These are phyloP conservation scores for Cyprinodon variegatus DNA, from an alignment of 2,113 vertebrate genomes.

Conservation along the genomic window DNA sequence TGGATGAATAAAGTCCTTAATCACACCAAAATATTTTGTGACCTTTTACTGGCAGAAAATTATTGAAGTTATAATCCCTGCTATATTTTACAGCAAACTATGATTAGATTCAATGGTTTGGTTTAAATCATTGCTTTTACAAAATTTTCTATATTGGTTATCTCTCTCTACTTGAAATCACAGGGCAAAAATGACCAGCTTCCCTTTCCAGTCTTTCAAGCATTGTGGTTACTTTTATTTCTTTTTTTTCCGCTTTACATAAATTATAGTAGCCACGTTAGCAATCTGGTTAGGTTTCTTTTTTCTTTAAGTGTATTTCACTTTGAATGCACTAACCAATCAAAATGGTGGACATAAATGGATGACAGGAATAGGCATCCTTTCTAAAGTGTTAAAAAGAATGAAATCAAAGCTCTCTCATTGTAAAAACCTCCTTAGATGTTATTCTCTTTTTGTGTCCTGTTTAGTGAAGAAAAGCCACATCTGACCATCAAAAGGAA, in stretches of 20 bases:
- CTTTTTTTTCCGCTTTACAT: too few relatives aligned
- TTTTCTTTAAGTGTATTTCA: conserved; percentile 7
- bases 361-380: conserved; percentile 66
- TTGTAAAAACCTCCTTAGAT: conserved; percentile 53
- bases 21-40: background rate
- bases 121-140: too few relatives aligned
- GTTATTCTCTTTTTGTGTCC: conserved; percentile 28
- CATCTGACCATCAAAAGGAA: conserved; percentile 41
- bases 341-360: conserved; percentile 60
- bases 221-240: too few relatives aligned
- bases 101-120: too few relatives aligned
- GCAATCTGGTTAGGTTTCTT: conserved; percentile 61
- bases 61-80: background rate
- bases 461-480: conserved; percentile 17
- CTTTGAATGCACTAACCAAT: conserved; percentile 40
- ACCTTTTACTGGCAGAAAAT: background rate
- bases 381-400: conserved; percentile 64
- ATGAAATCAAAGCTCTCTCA: conserved; percentile 63
- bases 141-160: too few relatives aligned
- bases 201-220: too few relatives aligned
- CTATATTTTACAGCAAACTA: background rate
- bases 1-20: too few relatives aligned
- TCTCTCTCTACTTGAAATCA: too few relatives aligned
- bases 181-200: too few relatives aligned
- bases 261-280: too few relatives aligned